Percentiles rank a stretch among this genome's conserved stretches.
phyloP scores from a whole-genome alignment of 2,797 vertebrate species.

The Loris lydekkerianus region DNA sequence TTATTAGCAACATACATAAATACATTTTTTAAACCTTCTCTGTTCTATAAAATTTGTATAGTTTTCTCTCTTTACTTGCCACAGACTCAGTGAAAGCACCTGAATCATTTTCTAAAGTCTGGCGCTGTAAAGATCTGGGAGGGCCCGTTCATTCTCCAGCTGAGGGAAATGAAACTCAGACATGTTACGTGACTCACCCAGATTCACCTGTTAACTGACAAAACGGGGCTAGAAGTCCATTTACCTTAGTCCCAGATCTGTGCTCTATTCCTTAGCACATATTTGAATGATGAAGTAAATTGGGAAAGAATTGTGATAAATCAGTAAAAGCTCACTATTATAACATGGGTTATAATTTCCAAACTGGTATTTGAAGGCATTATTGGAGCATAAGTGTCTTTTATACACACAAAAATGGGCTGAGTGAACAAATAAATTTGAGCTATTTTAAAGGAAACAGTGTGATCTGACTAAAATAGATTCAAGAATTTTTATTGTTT shows the following conservation, averaged over 20 bases:
- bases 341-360: background rate
- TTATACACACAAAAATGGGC: background rate
- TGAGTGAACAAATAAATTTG: background rate
- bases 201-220: conserved; percentile 18
- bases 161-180: background rate
- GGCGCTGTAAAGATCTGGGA: background rate
- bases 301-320: background rate
- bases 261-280: background rate
- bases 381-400: background rate
- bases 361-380: background rate
- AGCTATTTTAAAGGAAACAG: background rate
- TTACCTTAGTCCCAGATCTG: background rate
- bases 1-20: background rate
- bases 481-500: background rate
- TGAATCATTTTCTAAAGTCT: background rate
- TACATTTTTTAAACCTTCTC: conserved; percentile 8
- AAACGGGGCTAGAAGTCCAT: background rate
- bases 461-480: background rate
- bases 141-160: background rate
- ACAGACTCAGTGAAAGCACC: background rate
- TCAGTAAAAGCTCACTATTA: background rate
- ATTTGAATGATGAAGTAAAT: conserved; percentile 12
- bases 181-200: background rate
- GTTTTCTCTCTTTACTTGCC: background rate
- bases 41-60: background rate